Evolutionary conservation across 2,888 invertebrate species (phyloP).

Genomic region (Drosophila mimetica): DNA sequence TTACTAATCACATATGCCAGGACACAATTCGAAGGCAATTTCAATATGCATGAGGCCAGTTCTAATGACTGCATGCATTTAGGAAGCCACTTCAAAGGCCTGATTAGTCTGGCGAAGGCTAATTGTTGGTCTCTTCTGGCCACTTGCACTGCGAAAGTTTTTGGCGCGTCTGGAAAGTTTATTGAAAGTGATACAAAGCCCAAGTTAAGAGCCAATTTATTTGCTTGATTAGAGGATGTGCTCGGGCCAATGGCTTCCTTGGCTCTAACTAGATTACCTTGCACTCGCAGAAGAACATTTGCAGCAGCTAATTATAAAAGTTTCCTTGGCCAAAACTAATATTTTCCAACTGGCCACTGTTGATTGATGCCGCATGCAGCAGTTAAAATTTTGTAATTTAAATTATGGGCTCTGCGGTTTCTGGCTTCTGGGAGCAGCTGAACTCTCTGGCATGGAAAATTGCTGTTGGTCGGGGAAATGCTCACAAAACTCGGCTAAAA

Average conservation of each 20-base stretch:
- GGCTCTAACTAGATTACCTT: slow-evolving; percentile 23
- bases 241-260: slow-evolving; percentile 4
- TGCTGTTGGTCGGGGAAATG: not conserved
- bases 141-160: slow-evolving; percentile 4
- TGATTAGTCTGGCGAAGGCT: slow-evolving; percentile 24
- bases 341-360: slow-evolving; percentile 14
- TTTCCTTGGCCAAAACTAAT: slow-evolving; percentile 13
- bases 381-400: slow-evolving; percentile 44
- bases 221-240: slow-evolving; percentile 34
- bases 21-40: slow-evolving; percentile 20
- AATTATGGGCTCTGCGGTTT: slow-evolving; percentile 36
- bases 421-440: slow-evolving; percentile 44
- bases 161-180: slow-evolving; percentile 21
- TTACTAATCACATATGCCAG: slow-evolving; percentile 41
- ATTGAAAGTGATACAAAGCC: slow-evolving; percentile 25
- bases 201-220: slow-evolving; percentile 20
- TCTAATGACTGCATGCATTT: slow-evolving; percentile 25
- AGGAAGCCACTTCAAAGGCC: slow-evolving; percentile 44
- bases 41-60: slow-evolving; percentile 27
- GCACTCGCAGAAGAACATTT: not conserved
- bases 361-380: slow-evolving; percentile 41
- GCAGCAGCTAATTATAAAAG: slow-evolving; percentile 32
- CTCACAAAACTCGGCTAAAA: slow-evolving; percentile 5
- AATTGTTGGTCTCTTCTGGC: slow-evolving; percentile 16
- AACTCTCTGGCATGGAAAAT: slow-evolving; percentile 27